phyloP scores from a whole-genome alignment of 2,888 invertebrate species.

The Julus scandinavius region DNA sequence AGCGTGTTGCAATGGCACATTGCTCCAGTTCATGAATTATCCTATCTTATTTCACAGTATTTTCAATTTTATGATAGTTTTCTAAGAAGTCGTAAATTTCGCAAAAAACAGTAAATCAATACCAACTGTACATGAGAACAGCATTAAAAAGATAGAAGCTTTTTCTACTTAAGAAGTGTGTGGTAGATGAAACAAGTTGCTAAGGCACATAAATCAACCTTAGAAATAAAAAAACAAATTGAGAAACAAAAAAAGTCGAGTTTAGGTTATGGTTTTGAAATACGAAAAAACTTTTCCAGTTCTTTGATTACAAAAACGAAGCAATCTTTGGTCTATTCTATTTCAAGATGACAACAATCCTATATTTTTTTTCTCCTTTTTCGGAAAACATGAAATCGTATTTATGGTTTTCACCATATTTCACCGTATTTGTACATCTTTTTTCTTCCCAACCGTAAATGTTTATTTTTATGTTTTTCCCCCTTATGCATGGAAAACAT shows the following conservation, averaged over 20 bases:
- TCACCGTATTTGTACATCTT: slow-evolving; percentile 8
- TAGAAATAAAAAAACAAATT: not conserved
- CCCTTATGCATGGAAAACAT: not conserved
- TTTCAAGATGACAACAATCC: not conserved
- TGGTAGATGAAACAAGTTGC: not conserved
- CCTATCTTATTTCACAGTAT: not conserved
- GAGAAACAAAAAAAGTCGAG: not conserved
- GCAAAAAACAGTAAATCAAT: not conserved
- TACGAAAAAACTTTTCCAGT: not conserved
- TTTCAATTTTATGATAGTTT: not conserved
- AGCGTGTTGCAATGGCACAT: not conserved
- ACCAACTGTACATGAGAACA: not conserved
- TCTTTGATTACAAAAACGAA: not conserved
- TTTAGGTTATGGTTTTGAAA: not conserved
- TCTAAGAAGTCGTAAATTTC: not conserved
- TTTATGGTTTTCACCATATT: not conserved
- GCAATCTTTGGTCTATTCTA: not conserved
- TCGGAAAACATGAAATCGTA: not conserved
- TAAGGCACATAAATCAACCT: not conserved
- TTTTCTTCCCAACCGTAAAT: not conserved
- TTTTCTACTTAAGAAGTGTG: slow-evolving; percentile 4
- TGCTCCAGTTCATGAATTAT: not conserved
- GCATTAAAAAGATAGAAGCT: not conserved
- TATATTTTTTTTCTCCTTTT: not conserved
- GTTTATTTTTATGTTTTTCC: not conserved